phyloP scores from a whole-genome alignment of 2,888 invertebrate genomes.

The Schizaphis graminum region DNA sequence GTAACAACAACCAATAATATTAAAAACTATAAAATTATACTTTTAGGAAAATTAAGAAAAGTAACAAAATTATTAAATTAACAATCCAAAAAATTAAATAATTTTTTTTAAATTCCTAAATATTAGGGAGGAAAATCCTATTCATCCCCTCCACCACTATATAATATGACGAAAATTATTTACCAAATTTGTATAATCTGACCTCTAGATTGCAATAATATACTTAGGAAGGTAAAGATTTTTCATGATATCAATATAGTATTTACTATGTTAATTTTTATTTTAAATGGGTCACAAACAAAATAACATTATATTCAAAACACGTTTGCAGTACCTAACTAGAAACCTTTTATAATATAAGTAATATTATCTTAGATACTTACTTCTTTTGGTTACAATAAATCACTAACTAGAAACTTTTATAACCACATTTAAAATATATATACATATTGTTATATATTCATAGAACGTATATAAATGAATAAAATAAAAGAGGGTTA shows the following conservation, averaged over 20 bases:
- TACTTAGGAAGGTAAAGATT: neutral
- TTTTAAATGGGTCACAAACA: constrained; percentile 43
- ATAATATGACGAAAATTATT: neutral
- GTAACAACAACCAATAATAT: too few relatives aligned
- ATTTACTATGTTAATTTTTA: constrained; percentile 46
- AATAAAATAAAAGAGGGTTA: constrained; percentile 32
- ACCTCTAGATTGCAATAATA: neutral
- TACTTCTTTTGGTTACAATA: constrained; percentile 37
- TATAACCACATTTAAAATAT: constrained; percentile 28
- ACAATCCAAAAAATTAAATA: neutral
- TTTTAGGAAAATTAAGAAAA: too few relatives aligned
- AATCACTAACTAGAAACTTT: neutral
- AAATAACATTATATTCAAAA: constrained; percentile 36
- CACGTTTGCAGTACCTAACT: constrained; percentile 11
- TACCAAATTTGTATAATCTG: constrained; percentile 4
- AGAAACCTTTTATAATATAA: neutral
- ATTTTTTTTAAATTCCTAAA: neutral
- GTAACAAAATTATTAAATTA: neutral
- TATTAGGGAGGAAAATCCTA: neutral
- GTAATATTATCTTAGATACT: constrained; percentile 31
- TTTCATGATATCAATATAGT: constrained; percentile 42
- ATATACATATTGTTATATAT: neutral
- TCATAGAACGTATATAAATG: neutral
- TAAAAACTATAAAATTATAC: too few relatives aligned
- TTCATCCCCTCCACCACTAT: neutral